Conservation (phyloP, 2,113 vertebrate species). For the Podarcis raffonei region DNA sequence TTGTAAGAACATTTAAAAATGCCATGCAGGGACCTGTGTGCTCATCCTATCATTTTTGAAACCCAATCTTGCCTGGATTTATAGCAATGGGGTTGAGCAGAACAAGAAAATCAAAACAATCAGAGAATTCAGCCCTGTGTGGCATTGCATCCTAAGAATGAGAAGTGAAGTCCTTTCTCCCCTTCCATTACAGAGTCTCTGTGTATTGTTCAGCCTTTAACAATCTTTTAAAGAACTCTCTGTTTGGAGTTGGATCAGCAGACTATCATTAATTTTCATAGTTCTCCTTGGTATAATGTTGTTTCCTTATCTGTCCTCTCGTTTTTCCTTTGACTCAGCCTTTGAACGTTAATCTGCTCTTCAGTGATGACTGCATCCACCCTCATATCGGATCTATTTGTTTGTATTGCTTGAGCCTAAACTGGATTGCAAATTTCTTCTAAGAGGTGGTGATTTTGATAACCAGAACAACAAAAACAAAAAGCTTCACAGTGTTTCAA, state of each 20-base stretch:
- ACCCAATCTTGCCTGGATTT: neutral
- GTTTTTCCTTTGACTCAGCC: slow-evolving; percentile 57
- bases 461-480: neutral
- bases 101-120: neutral
- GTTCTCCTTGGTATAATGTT: slow-evolving; percentile 54
- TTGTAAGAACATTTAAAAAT: neutral
- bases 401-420: slow-evolving; percentile 33
- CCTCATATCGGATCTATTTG: slow-evolving; percentile 57
- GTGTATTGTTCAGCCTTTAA: slow-evolving; percentile 8
- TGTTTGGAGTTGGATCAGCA: slow-evolving; percentile 57
- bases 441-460: slow-evolving; percentile 20
- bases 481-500: neutral
- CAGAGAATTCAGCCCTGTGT: neutral
- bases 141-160: slow-evolving; percentile 6
- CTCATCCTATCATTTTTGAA: no score
- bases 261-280: slow-evolving; percentile 61
- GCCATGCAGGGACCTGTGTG: no score
- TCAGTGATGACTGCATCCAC: slow-evolving; percentile 19
- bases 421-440: neutral
- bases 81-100: neutral
- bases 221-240: no score
- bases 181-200: fast-evolving
- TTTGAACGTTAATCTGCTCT: slow-evolving; percentile 70
- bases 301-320: slow-evolving; percentile 53
- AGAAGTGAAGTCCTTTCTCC: slow-evolving; percentile 26